Base-by-base conservation (phyloP, 2,888 invertebrate genomes). In the Synergus laeviventris region DNA sequence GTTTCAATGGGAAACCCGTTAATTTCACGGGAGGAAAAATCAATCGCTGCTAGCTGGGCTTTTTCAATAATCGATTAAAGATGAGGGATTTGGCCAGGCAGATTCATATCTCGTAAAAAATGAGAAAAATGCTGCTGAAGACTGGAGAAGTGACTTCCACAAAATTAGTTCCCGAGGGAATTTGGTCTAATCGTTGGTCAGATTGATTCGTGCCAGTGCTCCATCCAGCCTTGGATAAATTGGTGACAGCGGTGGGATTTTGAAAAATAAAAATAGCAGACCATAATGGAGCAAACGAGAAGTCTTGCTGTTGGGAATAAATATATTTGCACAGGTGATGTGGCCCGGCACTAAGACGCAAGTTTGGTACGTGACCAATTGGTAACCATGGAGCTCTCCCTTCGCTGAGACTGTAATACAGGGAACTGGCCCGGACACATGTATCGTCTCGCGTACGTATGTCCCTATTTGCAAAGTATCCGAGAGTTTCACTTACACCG, bases 11-110 rank as follows among this genome's bases (percentile, higher is more conserved):
- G 84, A 82, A 82, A 80, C 80, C 85, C 84, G 86, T 85, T 87
- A 87, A 86, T 86, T 87, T 86, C 81, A 79, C 74, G 79, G 82
- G 79, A 79, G 82, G 81, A 79, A 84, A 84, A 85, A 86, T 85
- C 84, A 84, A 83, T 85, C 83, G 79, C 79, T 14, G 11, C 59
- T 12, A 24, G 59, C 12, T 59, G 18, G 3, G 16, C n/a, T n/a
- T n/a, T 56, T 56, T 21, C 21, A 11, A 12, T 12, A 21, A 21
- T 21, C 3, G 2, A 54, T 54, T 54, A 7, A 9, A 14, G n/a
- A 16, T 49, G 14, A 12, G 2, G 16, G 14, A 49, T 49, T 5
- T 4, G 4, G 31, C 31, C 31, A 31, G 31, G 5, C 5, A 31
- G 31, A 31, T 31, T 31, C 31, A 5, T 31, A 5, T 31, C 31